Evolutionary conservation across 2,113 vertebrate genomes (phyloP).

Genomic region (Colinus virginianus): DNA sequence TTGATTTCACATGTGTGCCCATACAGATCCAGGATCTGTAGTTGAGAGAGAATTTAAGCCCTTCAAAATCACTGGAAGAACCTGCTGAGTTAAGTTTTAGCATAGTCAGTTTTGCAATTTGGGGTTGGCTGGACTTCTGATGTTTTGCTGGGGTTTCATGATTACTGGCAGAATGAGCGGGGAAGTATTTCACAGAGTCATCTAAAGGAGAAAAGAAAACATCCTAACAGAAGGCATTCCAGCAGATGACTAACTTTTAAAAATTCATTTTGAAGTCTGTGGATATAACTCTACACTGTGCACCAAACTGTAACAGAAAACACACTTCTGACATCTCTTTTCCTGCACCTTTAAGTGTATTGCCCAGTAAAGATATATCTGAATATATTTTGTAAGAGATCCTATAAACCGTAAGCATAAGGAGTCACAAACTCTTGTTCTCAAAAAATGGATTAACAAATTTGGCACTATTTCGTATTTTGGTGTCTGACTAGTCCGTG

Average conservation of each 20-base stretch:
- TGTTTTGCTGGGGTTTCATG: slow-evolving; percentile 16
- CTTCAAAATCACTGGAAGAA: not conserved
- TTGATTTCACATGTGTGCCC: not conserved
- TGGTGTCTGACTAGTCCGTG: not conserved
- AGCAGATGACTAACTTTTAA: not conserved
- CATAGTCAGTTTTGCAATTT: not conserved
- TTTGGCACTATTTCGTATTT: not conserved
- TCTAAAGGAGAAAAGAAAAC: slow-evolving; percentile 17
- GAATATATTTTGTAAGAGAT: not conserved
- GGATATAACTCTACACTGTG: not conserved
- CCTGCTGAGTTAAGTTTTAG: not conserved
- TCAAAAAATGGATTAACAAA: not conserved
- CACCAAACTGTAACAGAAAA: not conserved
- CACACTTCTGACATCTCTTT: not conserved
- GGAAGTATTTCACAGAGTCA: slow-evolving; percentile 1
- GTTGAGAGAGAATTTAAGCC: not conserved
- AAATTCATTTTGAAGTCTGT: not conserved
- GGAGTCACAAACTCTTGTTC: not conserved
- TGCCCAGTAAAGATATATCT: not conserved
- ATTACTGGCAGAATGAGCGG: not conserved
- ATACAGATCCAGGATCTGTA: not conserved
- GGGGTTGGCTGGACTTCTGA: not conserved
- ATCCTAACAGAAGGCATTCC: not conserved
- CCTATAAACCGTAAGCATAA: not conserved
- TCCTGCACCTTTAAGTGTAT: not conserved